Conservation (phyloP, 2,797 vertebrate species). For the Pangasius djambal region DNA sequence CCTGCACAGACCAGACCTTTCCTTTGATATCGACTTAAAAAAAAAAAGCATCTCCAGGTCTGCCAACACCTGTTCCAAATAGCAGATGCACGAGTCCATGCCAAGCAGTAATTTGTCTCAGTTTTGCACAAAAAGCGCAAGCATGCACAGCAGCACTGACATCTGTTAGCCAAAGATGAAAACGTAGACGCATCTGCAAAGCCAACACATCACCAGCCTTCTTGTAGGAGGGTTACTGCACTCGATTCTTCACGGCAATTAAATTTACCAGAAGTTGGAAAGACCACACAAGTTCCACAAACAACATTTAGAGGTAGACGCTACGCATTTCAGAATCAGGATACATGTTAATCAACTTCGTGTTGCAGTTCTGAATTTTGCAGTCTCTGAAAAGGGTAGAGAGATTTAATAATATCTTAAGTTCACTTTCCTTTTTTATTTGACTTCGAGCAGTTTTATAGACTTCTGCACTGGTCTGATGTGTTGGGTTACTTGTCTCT, state of each 20-base stretch:
- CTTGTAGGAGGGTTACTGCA: constrained; percentile 10
- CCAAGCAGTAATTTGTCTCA: constrained; percentile 62
- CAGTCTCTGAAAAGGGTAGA: neutral
- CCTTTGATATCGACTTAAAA: constrained; percentile 42
- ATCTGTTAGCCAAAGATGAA: constrained; percentile 55
- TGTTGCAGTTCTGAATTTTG: neutral
- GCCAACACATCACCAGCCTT: constrained; percentile 39
- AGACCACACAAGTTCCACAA: neutral
- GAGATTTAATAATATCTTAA: neutral
- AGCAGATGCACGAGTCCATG: constrained; percentile 58
- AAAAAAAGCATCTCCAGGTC: constrained; percentile 57
- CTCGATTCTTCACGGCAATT: constrained; percentile 34
- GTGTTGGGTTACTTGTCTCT: neutral
- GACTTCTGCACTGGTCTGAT: neutral
- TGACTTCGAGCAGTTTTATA: neutral
- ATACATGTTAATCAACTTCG: neutral
- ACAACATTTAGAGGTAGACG: neutral
- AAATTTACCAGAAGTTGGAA: neutral
- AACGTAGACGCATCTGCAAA: constrained; percentile 44
- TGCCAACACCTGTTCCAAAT: constrained; percentile 62
- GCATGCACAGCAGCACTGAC: constrained; percentile 48
- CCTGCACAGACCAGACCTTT: constrained; percentile 49
- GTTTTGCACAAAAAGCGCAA: constrained; percentile 52
- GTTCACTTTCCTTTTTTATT: neutral
- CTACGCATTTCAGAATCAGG: neutral